phyloP scores from a whole-genome alignment of 2,888 invertebrate genomes.

The Apamea anceps region DNA sequence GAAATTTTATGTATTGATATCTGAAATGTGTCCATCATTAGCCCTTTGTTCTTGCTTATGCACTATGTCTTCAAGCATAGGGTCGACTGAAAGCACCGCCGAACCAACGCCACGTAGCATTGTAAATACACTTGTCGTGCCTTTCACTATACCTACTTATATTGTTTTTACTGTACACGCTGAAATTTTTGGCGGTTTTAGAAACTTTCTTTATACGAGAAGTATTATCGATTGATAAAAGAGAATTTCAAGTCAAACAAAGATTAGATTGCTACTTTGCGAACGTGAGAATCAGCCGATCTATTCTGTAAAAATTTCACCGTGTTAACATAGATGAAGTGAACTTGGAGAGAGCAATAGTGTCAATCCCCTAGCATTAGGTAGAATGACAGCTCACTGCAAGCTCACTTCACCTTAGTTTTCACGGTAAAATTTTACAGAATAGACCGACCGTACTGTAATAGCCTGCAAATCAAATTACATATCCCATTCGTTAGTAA shows the following conservation, averaged over 20 bases:
- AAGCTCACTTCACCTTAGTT: no score
- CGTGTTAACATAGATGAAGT: no score
- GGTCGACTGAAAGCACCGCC: slow-evolving; percentile 78
- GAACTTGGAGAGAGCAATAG: no score
- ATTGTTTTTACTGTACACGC: slow-evolving; percentile 22
- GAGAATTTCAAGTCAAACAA: not conserved
- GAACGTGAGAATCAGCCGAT: not conserved
- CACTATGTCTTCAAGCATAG: slow-evolving; percentile 54
- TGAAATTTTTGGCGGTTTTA: slow-evolving; percentile 18
- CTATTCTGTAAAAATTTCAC: no score
- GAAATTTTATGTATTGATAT: not conserved
- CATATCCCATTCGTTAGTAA: not conserved
- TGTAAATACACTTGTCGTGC: slow-evolving; percentile 84
- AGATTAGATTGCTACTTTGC: not conserved
- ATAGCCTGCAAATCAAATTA: no score
- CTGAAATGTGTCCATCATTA: slow-evolving; percentile 11
- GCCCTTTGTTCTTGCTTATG: slow-evolving; percentile 35
- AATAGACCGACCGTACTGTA: no score
- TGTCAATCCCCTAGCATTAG: no score
- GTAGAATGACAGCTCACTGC: no score
- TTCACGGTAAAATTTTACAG: no score
- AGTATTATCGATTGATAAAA: not conserved
- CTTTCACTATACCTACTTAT: slow-evolving; percentile 56
- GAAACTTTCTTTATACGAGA: not conserved
- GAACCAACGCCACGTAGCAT: slow-evolving; percentile 82